A percentile compares a stretch with the other conserved stretches of the same genome.
phyloP scores from a whole-genome alignment of 2,113 vertebrate species.

The Mesoclemmys tuberculata region DNA sequence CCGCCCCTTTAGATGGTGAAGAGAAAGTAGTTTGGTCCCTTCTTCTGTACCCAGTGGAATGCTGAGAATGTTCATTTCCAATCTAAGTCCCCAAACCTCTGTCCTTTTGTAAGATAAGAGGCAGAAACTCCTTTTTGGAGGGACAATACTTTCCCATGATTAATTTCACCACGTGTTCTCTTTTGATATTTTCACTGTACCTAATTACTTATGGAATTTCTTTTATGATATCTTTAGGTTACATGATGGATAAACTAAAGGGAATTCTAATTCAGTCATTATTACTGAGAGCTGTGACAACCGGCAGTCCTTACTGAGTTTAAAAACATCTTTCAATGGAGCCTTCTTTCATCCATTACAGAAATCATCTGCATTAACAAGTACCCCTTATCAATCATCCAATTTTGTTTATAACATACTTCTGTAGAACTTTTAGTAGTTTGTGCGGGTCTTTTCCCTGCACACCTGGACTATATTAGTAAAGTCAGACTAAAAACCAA shows the following conservation, averaged over 20 bases:
- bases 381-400: not conserved
- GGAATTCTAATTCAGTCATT: not conserved
- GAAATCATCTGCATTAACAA: not conserved
- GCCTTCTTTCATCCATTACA: not conserved
- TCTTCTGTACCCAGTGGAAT: not conserved
- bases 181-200: not conserved
- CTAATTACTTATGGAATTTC: not conserved
- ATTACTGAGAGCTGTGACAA: not conserved
- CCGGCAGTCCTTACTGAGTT: not conserved
- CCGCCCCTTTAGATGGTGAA: not conserved
- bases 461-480: too few relatives aligned
- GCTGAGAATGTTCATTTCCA: not conserved
- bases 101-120: not conserved
- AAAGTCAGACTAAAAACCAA: too few relatives aligned
- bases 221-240: not conserved
- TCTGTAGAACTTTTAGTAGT: not conserved
- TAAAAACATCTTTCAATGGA: not conserved
- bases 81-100: not conserved
- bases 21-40: not conserved
- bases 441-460: not conserved
- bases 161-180: not conserved
- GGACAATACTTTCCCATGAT: not conserved
- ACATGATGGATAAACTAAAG: not conserved
- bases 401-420: not conserved
- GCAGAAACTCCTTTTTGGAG: not conserved